Evolutionary conservation across 1,140 invertebrate genomes (phyloP).

Genomic region (Colletes gigas): DNA sequence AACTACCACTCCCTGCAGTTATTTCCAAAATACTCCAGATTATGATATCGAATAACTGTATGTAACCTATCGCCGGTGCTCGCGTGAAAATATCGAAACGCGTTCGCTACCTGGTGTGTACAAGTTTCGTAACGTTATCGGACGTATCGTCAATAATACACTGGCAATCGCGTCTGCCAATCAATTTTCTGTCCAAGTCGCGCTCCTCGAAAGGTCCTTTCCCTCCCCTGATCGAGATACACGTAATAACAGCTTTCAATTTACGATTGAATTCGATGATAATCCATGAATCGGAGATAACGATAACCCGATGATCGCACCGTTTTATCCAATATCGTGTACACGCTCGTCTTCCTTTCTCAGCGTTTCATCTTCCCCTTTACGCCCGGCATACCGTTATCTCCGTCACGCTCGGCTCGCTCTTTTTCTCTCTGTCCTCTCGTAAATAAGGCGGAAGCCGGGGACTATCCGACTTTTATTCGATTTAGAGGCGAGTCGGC

Average conservation of each 20-base stretch:
- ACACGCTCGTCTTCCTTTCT: background rate
- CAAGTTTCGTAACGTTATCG: background rate
- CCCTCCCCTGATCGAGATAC: background rate
- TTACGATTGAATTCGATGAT: constrained; percentile 16
- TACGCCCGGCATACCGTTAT: background rate
- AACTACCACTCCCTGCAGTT: too few relatives aligned
- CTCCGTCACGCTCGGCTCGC: constrained; percentile 31
- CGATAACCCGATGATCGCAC: constrained; percentile 40
- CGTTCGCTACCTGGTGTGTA: background rate
- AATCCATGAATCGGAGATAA: constrained; percentile 32
- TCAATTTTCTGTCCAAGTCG: background rate
- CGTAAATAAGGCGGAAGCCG: constrained; percentile 66
- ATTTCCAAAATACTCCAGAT: too few relatives aligned
- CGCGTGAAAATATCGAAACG: background rate
- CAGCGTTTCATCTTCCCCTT: background rate
- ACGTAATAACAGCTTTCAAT: constrained; percentile 7
- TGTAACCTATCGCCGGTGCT: background rate
- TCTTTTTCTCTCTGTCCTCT: constrained; percentile 13
- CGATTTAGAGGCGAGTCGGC: constrained; percentile 66
- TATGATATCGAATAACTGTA: too few relatives aligned
- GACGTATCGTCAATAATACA: background rate
- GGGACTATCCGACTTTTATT: constrained; percentile 70
- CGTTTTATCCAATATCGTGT: constrained; percentile 36
- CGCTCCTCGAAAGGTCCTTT: background rate
- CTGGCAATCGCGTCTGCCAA: background rate